Percentiles rank a stretch among this genome's conserved stretches.
These are phyloP conservation scores for Melierax canorus DNA, from an alignment of 2,113 vertebrate species.

Conservation along the genomic window DNA sequence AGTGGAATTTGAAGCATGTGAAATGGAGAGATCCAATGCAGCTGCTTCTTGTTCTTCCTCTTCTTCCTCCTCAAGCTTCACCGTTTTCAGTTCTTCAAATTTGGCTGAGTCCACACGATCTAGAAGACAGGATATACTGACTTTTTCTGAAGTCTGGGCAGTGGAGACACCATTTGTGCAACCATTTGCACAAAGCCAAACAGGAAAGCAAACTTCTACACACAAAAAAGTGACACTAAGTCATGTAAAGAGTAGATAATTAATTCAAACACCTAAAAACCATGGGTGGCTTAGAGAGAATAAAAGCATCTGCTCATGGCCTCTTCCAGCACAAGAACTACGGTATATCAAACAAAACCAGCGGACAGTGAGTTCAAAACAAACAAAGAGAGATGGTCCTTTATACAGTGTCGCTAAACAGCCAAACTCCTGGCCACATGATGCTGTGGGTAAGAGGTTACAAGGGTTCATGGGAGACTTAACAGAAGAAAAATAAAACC, in stretches of 20 bases:
- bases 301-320: background rate
- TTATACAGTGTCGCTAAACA: background rate
- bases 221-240: background rate
- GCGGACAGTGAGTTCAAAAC: background rate
- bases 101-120: slow-evolving; percentile 59
- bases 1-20: slow-evolving; percentile 66
- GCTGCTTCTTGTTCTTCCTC: slow-evolving; percentile 70
- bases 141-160: background rate
- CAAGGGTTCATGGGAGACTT: background rate
- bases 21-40: slow-evolving; percentile 73
- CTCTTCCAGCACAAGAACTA: background rate
- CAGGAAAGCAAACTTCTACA: background rate
- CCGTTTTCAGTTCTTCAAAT: slow-evolving; percentile 76
- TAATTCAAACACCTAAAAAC: background rate
- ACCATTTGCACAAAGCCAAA: background rate
- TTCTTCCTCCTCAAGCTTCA: slow-evolving; percentile 67
- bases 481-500: background rate
- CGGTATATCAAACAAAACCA: background rate
- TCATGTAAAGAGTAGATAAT: background rate
- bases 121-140: slow-evolving; percentile 43
- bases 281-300: background rate
- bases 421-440: background rate
- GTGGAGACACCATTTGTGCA: background rate
- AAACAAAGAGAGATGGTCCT: background rate
- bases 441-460: background rate